Evolutionary conservation across 1,140 invertebrate species (phyloP).

Genomic region (Doryteuthis pealeii): DNA sequence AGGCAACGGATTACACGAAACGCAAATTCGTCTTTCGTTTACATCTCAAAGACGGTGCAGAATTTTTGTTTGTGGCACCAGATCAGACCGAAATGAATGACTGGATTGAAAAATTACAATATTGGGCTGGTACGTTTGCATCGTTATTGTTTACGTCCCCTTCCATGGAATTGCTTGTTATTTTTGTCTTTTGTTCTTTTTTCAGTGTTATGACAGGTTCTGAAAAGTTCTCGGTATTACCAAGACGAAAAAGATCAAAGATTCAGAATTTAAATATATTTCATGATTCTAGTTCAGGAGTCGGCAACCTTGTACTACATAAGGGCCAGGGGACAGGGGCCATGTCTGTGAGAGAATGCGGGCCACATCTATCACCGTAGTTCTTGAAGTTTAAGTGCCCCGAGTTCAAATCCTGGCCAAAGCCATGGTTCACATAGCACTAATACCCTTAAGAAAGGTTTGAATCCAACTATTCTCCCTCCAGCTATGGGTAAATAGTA

Average conservation of each 20-base stretch:
- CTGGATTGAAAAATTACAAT: conserved; percentile 92
- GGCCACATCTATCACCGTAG: too few species aligned
- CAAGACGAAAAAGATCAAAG: background rate
- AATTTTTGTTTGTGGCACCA: conserved; percentile 84
- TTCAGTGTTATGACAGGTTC: background rate
- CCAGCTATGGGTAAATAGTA: too few species aligned
- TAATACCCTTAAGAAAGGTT: too few species aligned
- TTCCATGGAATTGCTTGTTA: background rate
- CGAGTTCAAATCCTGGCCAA: too few species aligned
- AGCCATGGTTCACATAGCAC: too few species aligned
- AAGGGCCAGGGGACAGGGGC: too few species aligned
- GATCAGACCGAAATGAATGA: conserved; percentile 78
- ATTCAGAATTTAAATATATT: background rate
- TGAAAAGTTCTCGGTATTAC: background rate
- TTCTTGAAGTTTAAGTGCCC: too few species aligned
- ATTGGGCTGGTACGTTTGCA: conserved; percentile 72
- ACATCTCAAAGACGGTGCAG: conserved; percentile 85
- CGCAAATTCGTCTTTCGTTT: conserved; percentile 86
- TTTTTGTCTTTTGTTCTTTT: background rate
- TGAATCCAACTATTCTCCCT: too few species aligned
- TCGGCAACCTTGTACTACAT: background rate
- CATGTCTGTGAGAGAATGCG: too few species aligned
- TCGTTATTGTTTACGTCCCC: background rate
- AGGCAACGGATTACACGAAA: conserved; percentile 92
- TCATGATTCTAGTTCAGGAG: background rate